A percentile compares a stretch with the other conserved stretches of the same genome.
Conservation (phyloP, 2,797 vertebrate genomes). For the Falco novaeseelandiae region DNA sequence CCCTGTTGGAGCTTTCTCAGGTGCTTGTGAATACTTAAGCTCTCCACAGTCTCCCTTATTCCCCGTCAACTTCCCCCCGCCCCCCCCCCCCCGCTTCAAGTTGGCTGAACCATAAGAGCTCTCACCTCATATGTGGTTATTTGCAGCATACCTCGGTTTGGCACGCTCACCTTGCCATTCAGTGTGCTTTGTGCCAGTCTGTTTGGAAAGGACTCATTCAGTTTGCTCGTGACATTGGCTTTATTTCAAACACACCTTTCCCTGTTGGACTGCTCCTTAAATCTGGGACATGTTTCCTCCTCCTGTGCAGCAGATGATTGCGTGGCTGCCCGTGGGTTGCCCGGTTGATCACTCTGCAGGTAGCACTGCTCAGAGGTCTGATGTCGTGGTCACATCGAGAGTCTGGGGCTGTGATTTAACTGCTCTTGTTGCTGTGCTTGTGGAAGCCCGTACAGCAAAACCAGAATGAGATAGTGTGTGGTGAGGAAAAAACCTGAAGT, state of each 20-base stretch:
- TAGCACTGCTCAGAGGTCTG: neutral
- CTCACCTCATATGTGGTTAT: rapidly evolving
- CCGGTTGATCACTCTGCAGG: rapidly evolving
- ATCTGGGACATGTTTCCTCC: neutral
- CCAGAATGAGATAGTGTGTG: neutral
- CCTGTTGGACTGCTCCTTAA: neutral
- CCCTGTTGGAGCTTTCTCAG: neutral
- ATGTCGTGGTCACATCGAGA: rapidly evolving
- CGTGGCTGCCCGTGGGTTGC: neutral
- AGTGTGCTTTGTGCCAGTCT: rapidly evolving
- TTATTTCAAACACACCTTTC: neutral
- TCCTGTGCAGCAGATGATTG: neutral
- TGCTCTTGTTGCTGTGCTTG: neutral
- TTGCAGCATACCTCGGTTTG: neutral
- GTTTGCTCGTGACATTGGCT: neutral
- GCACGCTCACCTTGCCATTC: rapidly evolving
- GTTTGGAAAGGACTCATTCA: neutral
- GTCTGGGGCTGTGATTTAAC: neutral
- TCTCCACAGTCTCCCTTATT: neutral
- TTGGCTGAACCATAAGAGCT: neutral
- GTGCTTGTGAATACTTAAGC: neutral
- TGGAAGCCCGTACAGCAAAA: neutral
- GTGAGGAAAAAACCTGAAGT: neutral
- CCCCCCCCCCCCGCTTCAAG: neutral
- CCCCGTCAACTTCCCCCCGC: neutral